phyloP scores from a whole-genome alignment of 2,888 invertebrate genomes.

The Orthonychiurus folsomi region DNA sequence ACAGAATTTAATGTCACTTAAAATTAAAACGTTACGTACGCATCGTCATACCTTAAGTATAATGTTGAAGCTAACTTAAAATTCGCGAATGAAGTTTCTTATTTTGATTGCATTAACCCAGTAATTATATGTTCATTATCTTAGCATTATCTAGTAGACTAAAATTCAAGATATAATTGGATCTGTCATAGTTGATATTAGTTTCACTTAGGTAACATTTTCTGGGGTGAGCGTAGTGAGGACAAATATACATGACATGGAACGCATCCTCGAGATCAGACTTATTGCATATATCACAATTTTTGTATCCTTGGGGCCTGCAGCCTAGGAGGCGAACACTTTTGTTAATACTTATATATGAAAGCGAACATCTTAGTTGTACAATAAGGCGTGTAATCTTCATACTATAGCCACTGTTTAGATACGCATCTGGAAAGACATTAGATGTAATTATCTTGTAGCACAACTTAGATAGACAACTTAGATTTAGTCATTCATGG shows the following conservation, averaged over 20 bases:
- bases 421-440: not conserved
- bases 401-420: not conserved
- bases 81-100: not conserved
- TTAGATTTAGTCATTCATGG: no score
- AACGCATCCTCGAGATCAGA: not conserved
- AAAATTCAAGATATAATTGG: not conserved
- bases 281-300: not conserved
- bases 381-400: not conserved
- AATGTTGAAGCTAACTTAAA: no score
- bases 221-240: not conserved
- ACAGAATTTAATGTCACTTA: no score
- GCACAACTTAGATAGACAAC: not conserved
- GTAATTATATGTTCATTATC: not conserved
- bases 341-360: not conserved
- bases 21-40: no score
- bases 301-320: not conserved
- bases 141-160: not conserved
- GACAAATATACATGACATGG: not conserved
- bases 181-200: not conserved
- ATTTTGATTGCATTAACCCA: not conserved
- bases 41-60: no score
- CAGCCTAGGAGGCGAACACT: not conserved
- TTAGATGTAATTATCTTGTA: not conserved
- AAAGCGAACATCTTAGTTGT: not conserved
- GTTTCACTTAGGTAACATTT: not conserved